Conservation (phyloP, 1,140 invertebrate genomes). For the Zaprionus lachaisei region DNA sequence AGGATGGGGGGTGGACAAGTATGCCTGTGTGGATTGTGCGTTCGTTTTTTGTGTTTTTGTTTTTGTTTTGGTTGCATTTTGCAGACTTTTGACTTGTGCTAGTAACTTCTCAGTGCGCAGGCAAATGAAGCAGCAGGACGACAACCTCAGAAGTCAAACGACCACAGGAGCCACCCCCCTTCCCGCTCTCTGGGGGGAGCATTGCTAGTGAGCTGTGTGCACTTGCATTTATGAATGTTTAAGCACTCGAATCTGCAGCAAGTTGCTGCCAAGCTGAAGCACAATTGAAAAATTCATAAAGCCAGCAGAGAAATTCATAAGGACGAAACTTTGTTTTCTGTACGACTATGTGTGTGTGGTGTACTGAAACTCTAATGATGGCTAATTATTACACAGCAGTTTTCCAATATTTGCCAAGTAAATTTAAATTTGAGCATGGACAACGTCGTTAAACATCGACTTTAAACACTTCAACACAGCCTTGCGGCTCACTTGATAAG, state of each 20-base stretch:
- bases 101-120: conserved; percentile 48
- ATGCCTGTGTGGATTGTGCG: conserved; percentile 33
- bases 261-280: conserved; percentile 36
- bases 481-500: conserved; percentile 2
- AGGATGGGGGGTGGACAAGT: conserved; percentile 15
- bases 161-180: neutral
- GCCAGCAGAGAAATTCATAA: conserved; percentile 58
- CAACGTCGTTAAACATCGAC: conserved; percentile 14
- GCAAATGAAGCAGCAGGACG: conserved; percentile 61
- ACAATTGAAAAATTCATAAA: conserved; percentile 81
- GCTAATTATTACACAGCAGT: conserved; percentile 61
- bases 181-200: neutral
- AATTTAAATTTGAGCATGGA: neutral
- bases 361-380: conserved; percentile 57
- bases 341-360: conserved; percentile 10
- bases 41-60: conserved; percentile 46
- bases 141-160: conserved; percentile 52
- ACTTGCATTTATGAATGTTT: conserved; percentile 80
- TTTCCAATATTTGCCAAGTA: neutral
- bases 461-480: conserved; percentile 23
- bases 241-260: conserved; percentile 57
- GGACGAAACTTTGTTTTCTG: conserved; percentile 34
- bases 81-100: conserved; percentile 64
- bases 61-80: conserved; percentile 67
- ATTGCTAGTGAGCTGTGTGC: conserved; percentile 58